phyloP scores from a whole-genome alignment of 2,113 vertebrate species.

The Cygnus buccinator region DNA sequence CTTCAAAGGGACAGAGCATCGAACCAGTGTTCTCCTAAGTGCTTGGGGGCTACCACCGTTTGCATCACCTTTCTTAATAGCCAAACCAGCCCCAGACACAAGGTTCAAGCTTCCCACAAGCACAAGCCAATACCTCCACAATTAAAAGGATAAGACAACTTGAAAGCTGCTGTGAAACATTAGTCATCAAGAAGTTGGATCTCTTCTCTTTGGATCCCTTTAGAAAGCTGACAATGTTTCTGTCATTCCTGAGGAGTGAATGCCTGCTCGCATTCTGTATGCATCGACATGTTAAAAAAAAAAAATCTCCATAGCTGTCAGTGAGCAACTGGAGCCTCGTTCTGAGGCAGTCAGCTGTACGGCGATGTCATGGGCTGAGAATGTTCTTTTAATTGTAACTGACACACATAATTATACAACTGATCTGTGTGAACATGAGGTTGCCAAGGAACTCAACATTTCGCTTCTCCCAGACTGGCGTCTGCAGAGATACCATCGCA shows the following conservation, averaged over 20 bases:
- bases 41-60: constrained; percentile 27
- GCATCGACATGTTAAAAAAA: not conserved
- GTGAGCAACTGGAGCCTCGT: constrained; percentile 42
- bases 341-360: constrained; percentile 69
- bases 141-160: constrained; percentile 39
- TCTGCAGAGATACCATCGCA: constrained; percentile 79
- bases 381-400: constrained; percentile 82
- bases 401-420: constrained; percentile 79
- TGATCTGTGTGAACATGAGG: constrained; percentile 76
- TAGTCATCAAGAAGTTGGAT: constrained; percentile 4
- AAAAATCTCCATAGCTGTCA: constrained; percentile 40
- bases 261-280: constrained; percentile 39
- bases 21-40: not conserved
- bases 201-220: constrained; percentile 36
- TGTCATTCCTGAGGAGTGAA: constrained; percentile 12
- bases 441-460: constrained; percentile 79
- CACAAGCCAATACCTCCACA: constrained; percentile 4
- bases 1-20: not conserved
- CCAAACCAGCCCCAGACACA: constrained; percentile 4
- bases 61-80: constrained; percentile 39
- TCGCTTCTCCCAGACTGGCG: constrained; percentile 77
- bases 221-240: constrained; percentile 34
- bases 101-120: constrained; percentile 45
- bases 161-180: constrained; percentile 43
- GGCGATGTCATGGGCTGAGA: constrained; percentile 74